These are phyloP conservation scores for Percina caprodes DNA, from an alignment of 2,113 vertebrate genomes.

Conservation along the genomic window DNA sequence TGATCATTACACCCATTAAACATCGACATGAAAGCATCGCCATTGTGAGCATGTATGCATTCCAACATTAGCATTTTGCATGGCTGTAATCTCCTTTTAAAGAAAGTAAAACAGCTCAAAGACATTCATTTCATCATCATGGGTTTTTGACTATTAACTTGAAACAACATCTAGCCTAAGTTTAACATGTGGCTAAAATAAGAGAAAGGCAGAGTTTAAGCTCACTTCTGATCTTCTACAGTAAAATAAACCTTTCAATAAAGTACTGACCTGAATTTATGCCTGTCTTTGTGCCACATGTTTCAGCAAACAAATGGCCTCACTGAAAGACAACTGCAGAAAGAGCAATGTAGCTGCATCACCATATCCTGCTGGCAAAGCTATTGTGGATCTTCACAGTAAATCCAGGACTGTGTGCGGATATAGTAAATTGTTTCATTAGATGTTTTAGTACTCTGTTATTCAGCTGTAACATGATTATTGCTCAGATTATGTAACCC, in stretches of 20 bases:
- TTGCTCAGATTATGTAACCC: constrained; percentile 7
- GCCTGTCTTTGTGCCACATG: not conserved
- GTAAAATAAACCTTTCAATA: constrained; percentile 20
- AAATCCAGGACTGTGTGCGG: constrained; percentile 7
- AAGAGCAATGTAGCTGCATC: constrained; percentile 8
- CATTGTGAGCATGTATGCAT: not conserved
- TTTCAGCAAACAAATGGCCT: constrained; percentile 28
- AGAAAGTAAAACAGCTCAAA: not conserved
- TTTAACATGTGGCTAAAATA: not conserved
- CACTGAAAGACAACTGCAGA: constrained; percentile 15
- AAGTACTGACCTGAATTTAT: constrained; percentile 26
- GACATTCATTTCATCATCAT: constrained; percentile 3
- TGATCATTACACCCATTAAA: not conserved
- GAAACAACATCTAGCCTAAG: not conserved
- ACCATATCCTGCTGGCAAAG: constrained; percentile 15
- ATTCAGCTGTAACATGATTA: constrained; percentile 43
- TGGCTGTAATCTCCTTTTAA: not conserved
- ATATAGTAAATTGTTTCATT: constrained; percentile 33
- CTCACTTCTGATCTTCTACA: constrained; percentile 23
- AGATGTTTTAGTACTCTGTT: constrained; percentile 8
- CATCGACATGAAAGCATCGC: not conserved
- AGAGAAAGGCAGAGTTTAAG: constrained; percentile 5
- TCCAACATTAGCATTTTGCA: not conserved
- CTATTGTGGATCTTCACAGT: constrained; percentile 1
- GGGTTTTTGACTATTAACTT: constrained; percentile 9